Percentiles rank a stretch among this genome's conserved stretches.
Evolutionary conservation across 2,888 invertebrate species (phyloP).

Genomic region (Andrena flavipes): DNA sequence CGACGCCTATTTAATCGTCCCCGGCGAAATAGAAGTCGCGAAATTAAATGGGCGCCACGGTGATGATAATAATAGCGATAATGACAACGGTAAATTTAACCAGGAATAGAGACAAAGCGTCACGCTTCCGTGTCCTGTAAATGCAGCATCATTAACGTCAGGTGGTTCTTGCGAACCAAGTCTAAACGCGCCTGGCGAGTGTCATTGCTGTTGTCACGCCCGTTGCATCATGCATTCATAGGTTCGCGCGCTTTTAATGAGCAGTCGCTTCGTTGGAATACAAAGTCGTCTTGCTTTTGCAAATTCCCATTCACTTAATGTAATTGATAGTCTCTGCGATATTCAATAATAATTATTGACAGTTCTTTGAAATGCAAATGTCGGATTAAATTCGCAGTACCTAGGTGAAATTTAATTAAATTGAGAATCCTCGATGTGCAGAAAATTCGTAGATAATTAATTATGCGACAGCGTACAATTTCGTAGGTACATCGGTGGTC

Average conservation of each 20-base stretch:
- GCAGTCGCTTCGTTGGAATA: constrained; percentile 7
- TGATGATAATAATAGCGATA: constrained; percentile 34
- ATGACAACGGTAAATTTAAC: constrained; percentile 35
- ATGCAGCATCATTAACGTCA: constrained; percentile 52
- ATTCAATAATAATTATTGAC: background rate
- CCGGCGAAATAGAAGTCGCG: constrained; percentile 69
- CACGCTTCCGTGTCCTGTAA: constrained; percentile 1
- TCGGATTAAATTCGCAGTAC: background rate
- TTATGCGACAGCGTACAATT: background rate
- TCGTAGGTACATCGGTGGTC: no score
- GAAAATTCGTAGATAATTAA: background rate
- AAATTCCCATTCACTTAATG: background rate
- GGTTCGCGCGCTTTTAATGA: background rate
- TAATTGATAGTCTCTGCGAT: background rate
- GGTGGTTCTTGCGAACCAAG: constrained; percentile 42
- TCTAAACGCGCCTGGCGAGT: constrained; percentile 20
- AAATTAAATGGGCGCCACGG: constrained; percentile 68
- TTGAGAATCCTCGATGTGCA: background rate
- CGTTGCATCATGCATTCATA: constrained; percentile 5
- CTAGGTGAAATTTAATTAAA: background rate
- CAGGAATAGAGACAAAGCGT: constrained; percentile 38
- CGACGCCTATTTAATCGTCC: constrained; percentile 58
- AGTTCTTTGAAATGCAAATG: background rate
- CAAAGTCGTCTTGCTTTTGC: background rate
- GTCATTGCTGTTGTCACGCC: constrained; percentile 26